Base-by-base conservation (phyloP, 2,113 vertebrate genomes). In the Oceanites oceanicus region DNA sequence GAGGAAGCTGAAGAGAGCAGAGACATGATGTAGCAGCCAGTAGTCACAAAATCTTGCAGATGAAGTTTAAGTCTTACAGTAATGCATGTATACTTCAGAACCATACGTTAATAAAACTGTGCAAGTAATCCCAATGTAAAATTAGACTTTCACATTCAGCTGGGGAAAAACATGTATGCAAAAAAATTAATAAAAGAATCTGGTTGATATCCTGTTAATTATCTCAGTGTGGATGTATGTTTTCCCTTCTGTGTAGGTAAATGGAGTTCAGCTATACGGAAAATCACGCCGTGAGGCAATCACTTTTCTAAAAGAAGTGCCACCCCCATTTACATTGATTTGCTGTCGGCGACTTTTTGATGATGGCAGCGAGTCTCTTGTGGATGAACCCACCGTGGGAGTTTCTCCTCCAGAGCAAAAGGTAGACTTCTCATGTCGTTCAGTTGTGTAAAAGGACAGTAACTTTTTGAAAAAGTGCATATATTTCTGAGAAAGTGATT, bases 291-390 rank as follows among this genome's bases (percentile, higher is more conserved):
- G 99, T 2, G 99, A 99, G 82, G 99, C 98, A 0, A 91, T 99
- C 83, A 98, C 99, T 1, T 99, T 99, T 92, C 99, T 99, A 1
- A 99, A 99, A 89, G 99, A 99, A 47, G 99, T 99, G 36, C 99
- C 99, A 0, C 99, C 99, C 29, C 99, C 99, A 0, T 99, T 99
- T 87, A 99, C 98, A 3, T 52, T 99, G 97, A 99, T 99, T 85
- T 99, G 99, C 97, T 99, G 99, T 91, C 98, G 99, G 38, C 98
- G 97, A 8, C 97, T 98, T 5, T 97, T 97, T 34, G 98, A 98
- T 4, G 99, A 99, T 13, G 98, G 96, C 87, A 93, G 19, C 0
- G 99, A 99, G 70, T 98, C 98, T 34, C 97, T 98, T 40, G 92
- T 98, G 56, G 98, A 98, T 22, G 98, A 98, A 19, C 95, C 94